Evolutionary conservation across 2,888 invertebrate genomes (phyloP).

Genomic region (Autographa gamma): DNA sequence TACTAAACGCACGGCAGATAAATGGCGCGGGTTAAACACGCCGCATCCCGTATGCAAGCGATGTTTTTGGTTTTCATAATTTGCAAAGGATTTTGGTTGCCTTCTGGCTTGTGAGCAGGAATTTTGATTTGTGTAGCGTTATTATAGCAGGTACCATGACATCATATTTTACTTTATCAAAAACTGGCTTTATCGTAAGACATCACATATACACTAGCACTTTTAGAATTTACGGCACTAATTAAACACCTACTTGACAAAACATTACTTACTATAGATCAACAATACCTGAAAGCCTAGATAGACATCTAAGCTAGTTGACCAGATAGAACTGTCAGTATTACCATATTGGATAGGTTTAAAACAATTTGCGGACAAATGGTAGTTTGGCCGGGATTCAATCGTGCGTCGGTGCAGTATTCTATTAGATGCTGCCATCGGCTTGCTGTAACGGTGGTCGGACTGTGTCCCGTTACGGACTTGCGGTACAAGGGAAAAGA

Average conservation of each 20-base stretch:
- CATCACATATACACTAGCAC: too few species aligned
- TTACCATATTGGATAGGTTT: constrained; percentile 22
- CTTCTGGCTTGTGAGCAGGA: constrained; percentile 17
- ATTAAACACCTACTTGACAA: not conserved
- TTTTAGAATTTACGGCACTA: too few species aligned
- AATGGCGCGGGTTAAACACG: constrained; percentile 50
- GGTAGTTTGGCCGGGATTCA: constrained; percentile 31
- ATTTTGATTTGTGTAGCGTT: constrained; percentile 15
- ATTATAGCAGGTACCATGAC: constrained; percentile 1
- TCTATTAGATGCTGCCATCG: constrained; percentile 51
- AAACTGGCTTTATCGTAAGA: too few species aligned
- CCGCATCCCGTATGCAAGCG: constrained; percentile 42
- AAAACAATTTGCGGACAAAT: constrained; percentile 45
- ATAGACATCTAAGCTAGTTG: not conserved
- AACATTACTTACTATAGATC: not conserved
- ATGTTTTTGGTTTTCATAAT: constrained; percentile 50
- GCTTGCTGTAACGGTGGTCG: constrained; percentile 45
- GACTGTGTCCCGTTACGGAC: constrained; percentile 41
- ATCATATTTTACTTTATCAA: too few species aligned
- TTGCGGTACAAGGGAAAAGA: constrained; percentile 17
- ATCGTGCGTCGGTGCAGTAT: constrained; percentile 47
- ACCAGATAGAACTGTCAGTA: not conserved
- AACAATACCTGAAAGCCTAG: not conserved
- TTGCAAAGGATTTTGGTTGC: constrained; percentile 42
- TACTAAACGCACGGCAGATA: constrained; percentile 52